Evolutionary conservation across 2,888 invertebrate genomes (phyloP).

Genomic region (Artemia sinica): DNA sequence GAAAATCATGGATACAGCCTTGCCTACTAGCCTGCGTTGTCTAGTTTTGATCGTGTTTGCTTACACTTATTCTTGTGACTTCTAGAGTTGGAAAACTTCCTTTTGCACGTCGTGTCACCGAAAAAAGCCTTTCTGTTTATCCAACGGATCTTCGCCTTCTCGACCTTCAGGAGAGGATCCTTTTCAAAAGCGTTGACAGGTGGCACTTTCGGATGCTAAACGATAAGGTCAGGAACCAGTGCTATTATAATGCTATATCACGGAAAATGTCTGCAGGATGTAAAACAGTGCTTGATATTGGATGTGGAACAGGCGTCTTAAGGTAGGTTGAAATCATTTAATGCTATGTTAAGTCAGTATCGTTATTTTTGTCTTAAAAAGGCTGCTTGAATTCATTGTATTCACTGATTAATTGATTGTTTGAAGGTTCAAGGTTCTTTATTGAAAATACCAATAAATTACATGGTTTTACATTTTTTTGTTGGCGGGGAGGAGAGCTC

Average conservation of each 20-base stretch:
- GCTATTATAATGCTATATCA: constrained; percentile 45
- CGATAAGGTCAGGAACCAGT: constrained; percentile 47
- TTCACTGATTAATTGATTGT: constrained; percentile 14
- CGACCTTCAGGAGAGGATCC: constrained; percentile 38
- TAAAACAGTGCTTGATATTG: constrained; percentile 50
- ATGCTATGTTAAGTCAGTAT: no score
- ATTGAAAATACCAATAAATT: not conserved
- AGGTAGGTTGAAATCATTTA: constrained; percentile 31
- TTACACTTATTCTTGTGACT: not conserved
- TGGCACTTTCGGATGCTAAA: constrained; percentile 75
- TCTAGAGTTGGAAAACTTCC: not conserved
- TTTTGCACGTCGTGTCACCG: not conserved
- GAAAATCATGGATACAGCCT: no score
- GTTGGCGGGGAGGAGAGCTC: no score
- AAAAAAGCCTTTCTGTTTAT: not conserved
- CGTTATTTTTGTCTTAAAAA: no score
- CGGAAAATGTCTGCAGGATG: constrained; percentile 37
- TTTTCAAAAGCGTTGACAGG: constrained; percentile 48
- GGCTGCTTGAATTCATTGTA: constrained; percentile 8
- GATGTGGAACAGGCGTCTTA: constrained; percentile 56
- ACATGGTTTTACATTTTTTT: no score
- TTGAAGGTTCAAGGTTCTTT: not conserved
- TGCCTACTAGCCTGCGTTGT: no score
- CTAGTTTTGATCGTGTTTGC: no score
- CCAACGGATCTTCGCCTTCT: not conserved